Base-by-base conservation (phyloP, 1,140 invertebrate genomes). In the Eulimnadia texana region DNA sequence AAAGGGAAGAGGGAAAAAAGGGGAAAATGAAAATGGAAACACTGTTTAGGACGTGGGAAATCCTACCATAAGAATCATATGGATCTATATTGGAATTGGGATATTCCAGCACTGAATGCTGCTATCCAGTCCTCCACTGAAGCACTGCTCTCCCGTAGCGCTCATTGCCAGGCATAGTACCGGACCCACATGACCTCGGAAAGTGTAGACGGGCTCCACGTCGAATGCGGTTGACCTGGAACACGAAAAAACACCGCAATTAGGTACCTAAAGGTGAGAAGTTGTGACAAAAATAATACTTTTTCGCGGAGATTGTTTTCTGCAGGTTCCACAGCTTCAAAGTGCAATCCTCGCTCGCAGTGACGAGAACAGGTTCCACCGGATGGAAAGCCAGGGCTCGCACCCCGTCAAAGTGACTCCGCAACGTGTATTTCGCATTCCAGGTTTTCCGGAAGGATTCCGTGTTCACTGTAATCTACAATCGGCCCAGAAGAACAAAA, bases 281-380 rank as follows among this genome's bases (percentile, higher is more conserved):
- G n/a, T n/a, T n/a, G n/a, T n/a, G n/a, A n/a, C n/a, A 27, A 28
- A 51, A 50, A 47, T 72, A 70, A 70, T 74, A 93, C 82, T 96
- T 96, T 80, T 98, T 98, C 57, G 91, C 90, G 69, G 91, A 89
- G 64, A 92, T 88, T 66, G 94, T 96, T 78, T 96, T 97, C 72
- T 96, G 91, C 67, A 99, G 77, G 81, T 99, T 98, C 96, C 97
- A 99, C 66, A 99, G 76, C 79, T 99, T 99, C 0, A 98, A 77
- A 52, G 96, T 99, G 71, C 97, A 91, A 79, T 99, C 97, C 76
- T 99, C 96, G 56, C 91, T 95, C 3, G 93, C 96, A 13, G 97
- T 98, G 68, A 99, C 90, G 53, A 99, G 78, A 53, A 98, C 91
- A 50, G 95, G 88, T 73, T 99, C 95, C 58, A 85, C 85, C 42